These are phyloP conservation scores for Nemotelus pantherinus DNA, from an alignment of 2,888 invertebrate genomes.

Conservation along the genomic window DNA sequence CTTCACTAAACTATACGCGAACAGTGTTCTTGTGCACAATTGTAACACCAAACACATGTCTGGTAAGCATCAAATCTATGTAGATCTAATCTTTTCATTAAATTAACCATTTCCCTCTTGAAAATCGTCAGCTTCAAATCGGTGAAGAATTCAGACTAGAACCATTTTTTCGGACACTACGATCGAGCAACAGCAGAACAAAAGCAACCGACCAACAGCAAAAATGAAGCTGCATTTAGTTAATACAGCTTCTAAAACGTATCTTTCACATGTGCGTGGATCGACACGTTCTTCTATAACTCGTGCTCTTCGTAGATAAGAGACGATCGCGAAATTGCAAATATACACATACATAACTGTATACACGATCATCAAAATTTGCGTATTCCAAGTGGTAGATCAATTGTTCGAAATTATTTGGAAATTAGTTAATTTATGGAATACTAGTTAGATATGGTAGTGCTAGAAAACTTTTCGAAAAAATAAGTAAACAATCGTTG, in stretches of 20 bases:
- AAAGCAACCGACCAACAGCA: neutral
- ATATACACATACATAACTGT: neutral
- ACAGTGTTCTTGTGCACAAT: neutral
- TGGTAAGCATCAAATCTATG: no score
- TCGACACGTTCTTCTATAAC: neutral
- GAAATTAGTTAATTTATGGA: no score
- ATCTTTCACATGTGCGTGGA: conserved; percentile 2
- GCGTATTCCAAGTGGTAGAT: no score
- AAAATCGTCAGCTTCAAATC: conserved; percentile 20
- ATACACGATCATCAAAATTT: neutral
- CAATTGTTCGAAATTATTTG: no score
- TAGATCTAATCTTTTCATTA: conserved; percentile 4
- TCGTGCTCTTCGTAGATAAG: neutral
- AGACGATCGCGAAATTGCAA: neutral
- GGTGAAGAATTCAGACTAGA: neutral
- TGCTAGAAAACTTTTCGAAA: no score
- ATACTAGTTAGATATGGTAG: no score
- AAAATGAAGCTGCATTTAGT: conserved; percentile 10
- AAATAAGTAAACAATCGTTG: no score
- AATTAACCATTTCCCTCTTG: conserved; percentile 34
- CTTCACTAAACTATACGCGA: neutral
- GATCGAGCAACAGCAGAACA: neutral
- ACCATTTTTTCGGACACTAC: conserved; percentile 8
- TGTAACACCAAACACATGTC: no score
- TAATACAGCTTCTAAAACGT: conserved; percentile 10